These are phyloP conservation scores for Sceloporus tristichus DNA, from an alignment of 2,113 vertebrate genomes.

Conservation along the genomic window DNA sequence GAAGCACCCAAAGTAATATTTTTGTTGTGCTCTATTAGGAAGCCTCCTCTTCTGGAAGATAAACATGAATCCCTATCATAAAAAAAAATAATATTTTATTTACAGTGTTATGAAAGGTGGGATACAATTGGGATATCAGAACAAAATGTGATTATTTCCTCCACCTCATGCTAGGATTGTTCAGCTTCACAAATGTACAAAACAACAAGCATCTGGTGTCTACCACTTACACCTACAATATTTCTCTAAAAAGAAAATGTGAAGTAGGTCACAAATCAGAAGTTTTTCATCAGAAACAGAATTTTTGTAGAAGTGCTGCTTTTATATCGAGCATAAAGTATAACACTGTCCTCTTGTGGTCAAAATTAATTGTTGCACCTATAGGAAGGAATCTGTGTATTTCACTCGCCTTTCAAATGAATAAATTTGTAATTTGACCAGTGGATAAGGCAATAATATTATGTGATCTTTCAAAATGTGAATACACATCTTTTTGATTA, in stretches of 20 bases:
- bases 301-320: background rate
- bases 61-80: background rate
- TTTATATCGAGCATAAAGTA: slow-evolving; percentile 35
- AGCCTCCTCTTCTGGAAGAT: too few relatives aligned
- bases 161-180: too few relatives aligned
- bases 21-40: too few relatives aligned
- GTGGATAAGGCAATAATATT: background rate
- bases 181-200: background rate
- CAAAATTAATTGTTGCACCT: slow-evolving; percentile 32
- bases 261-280: background rate
- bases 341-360: slow-evolving; percentile 74
- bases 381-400: background rate
- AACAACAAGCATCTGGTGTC: background rate
- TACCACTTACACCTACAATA: background rate
- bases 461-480: background rate
- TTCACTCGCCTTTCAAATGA: background rate
- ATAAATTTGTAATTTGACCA: too few relatives aligned
- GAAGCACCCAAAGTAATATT: too few relatives aligned
- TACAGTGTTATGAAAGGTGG: background rate
- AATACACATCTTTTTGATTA: too few relatives aligned
- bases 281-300: background rate
- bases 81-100: background rate
- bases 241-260: background rate
- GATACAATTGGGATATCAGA: background rate
- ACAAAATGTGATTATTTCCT: background rate